Conservation (phyloP, 2,888 invertebrate genomes). For the Digitonthophagus gazella region DNA sequence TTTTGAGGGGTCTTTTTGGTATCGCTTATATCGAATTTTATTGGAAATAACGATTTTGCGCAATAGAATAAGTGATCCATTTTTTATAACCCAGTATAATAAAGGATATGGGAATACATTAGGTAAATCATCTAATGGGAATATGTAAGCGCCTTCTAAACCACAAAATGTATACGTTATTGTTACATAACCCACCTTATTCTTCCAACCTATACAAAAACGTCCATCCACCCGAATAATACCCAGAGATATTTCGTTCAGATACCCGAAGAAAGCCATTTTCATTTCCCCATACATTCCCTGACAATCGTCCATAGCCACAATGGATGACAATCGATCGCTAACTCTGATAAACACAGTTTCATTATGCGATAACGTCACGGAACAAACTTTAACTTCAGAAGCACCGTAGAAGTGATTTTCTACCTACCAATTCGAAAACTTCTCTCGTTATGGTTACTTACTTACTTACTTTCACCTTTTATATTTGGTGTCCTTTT, state of each 20-base stretch:
- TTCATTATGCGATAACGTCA: constrained; percentile 48
- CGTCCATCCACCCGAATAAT: constrained; percentile 28
- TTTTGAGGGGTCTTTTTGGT: background rate
- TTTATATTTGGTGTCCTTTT: background rate
- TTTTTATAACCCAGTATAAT: too few species aligned
- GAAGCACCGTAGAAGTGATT: background rate
- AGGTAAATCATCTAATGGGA: background rate
- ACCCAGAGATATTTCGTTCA: constrained; percentile 41
- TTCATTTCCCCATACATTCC: constrained; percentile 44
- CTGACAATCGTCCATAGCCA: constrained; percentile 44
- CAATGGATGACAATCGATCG: constrained; percentile 50
- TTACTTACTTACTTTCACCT: background rate
- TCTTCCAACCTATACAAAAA: background rate
- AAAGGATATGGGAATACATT: too few species aligned
- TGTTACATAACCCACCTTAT: background rate
- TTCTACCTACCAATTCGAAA: background rate
- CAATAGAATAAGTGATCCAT: background rate
- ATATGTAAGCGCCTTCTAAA: background rate
- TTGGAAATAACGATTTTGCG: background rate
- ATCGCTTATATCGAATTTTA: background rate
- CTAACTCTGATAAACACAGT: constrained; percentile 47
- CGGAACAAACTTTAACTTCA: background rate
- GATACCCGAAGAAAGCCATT: constrained; percentile 46
- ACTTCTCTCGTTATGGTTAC: too few species aligned
- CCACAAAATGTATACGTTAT: background rate